These are phyloP conservation scores for Proterorhinus semilunaris DNA, from an alignment of 2,113 vertebrate species.

Conservation along the genomic window DNA sequence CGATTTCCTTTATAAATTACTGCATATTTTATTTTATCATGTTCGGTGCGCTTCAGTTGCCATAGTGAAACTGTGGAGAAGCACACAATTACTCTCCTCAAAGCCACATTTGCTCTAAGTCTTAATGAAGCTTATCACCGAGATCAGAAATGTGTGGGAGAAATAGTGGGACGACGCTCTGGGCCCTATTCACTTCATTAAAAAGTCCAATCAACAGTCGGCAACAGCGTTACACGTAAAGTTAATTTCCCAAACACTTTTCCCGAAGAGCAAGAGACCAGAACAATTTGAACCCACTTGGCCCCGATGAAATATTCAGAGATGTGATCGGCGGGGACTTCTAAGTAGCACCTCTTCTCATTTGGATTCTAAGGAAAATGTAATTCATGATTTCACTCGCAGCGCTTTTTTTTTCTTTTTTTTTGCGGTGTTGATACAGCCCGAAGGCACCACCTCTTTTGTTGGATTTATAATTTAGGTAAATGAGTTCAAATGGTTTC, in stretches of 20 bases:
- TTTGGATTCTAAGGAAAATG: constrained; percentile 66
- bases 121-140: background rate
- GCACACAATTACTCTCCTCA: no score
- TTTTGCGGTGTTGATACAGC: constrained; percentile 58
- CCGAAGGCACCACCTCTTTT: constrained; percentile 57
- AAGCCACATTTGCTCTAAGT: no score
- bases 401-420: constrained; percentile 40
- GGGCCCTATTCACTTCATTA: constrained; percentile 67
- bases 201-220: constrained; percentile 67
- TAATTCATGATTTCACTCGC: constrained; percentile 61
- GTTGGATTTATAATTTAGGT: constrained; percentile 69
- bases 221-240: constrained; percentile 53
- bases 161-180: constrained; percentile 34
- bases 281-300: constrained; percentile 57
- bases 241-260: constrained; percentile 59
- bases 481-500: constrained; percentile 61
- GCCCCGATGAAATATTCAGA: constrained; percentile 58
- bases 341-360: constrained; percentile 59
- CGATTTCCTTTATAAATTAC: no score
- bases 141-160: constrained; percentile 9
- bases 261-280: constrained; percentile 51
- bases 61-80: no score
- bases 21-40: no score
- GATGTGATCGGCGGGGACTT: constrained; percentile 55
- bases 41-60: no score